These are phyloP conservation scores for Trochalopteron elliotii DNA, from an alignment of 2,113 vertebrate genomes.

Conservation along the genomic window DNA sequence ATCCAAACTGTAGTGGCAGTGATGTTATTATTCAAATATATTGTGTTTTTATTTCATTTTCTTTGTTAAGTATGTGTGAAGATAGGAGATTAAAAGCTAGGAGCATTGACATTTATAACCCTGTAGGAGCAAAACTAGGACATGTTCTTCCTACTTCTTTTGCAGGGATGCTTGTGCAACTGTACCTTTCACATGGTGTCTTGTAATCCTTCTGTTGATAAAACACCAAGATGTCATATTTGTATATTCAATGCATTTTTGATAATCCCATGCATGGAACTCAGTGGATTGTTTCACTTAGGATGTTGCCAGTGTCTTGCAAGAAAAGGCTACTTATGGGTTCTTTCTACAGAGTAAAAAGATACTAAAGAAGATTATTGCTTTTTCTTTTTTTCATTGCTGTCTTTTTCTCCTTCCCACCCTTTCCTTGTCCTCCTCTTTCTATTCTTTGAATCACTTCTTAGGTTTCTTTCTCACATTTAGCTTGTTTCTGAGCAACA, in stretches of 20 bases:
- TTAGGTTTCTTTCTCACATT: conserved; percentile 15
- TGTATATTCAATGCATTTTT: neutral
- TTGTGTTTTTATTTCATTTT: neutral
- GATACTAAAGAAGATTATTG: neutral
- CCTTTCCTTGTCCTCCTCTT: neutral
- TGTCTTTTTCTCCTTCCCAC: neutral
- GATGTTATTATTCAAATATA: neutral
- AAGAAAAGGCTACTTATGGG: neutral
- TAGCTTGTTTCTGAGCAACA: conserved; percentile 56
- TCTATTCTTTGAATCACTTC: neutral
- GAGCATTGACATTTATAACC: neutral
- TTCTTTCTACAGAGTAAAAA: neutral
- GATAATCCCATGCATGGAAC: neutral
- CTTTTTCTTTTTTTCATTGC: neutral
- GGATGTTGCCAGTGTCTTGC: neutral
- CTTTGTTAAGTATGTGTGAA: neutral
- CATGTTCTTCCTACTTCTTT: neutral
- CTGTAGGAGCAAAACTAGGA: neutral
- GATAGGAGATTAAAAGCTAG: neutral
- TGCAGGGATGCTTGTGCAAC: neutral
- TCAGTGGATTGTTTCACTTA: neutral
- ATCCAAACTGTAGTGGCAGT: neutral
- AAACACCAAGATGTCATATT: neutral
- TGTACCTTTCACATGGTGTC: neutral
- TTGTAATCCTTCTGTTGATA: neutral